A percentile compares a stretch with the other conserved stretches of the same genome.
Evolutionary conservation across 1,140 invertebrate genomes (phyloP).

Genomic region (Ostrea edulis): DNA sequence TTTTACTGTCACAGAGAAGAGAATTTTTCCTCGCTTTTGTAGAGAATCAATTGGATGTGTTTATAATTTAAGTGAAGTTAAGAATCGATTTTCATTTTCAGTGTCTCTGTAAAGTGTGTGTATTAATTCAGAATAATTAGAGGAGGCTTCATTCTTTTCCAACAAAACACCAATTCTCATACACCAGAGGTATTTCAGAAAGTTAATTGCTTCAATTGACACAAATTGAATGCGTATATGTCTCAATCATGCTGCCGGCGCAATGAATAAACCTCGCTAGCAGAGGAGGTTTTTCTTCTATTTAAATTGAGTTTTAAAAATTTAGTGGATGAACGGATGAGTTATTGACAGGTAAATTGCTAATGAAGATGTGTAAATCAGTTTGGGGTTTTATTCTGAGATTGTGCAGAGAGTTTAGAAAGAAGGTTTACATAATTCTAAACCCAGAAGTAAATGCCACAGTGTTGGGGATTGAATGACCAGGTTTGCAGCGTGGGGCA

Average conservation of each 20-base stretch:
- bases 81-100: slow-evolving; percentile 29
- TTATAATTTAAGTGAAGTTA: slow-evolving; percentile 27
- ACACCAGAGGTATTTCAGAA: slow-evolving; percentile 30
- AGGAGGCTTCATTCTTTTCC: neutral
- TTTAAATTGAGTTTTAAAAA: slow-evolving; percentile 36
- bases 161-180: slow-evolving; percentile 25
- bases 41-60: neutral
- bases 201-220: slow-evolving; percentile 32
- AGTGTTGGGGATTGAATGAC: neutral
- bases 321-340: slow-evolving; percentile 25
- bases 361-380: slow-evolving; percentile 27
- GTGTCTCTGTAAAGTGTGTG: neutral
- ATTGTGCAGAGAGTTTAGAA: neutral
- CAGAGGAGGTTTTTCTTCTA: neutral
- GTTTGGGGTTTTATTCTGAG: neutral
- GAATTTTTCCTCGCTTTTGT: neutral
- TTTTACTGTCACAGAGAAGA: neutral
- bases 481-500: neutral
- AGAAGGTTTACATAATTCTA: too few species aligned
- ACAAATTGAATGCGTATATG: slow-evolving; percentile 19
- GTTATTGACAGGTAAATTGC: slow-evolving; percentile 1
- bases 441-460: neutral
- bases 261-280: neutral
- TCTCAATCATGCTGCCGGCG: neutral
- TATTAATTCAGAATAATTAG: slow-evolving; percentile 18